A percentile compares a stretch with the other conserved stretches of the same genome.
phyloP scores from a whole-genome alignment of 2,797 vertebrate genomes.

The Cossypha dichroa region DNA sequence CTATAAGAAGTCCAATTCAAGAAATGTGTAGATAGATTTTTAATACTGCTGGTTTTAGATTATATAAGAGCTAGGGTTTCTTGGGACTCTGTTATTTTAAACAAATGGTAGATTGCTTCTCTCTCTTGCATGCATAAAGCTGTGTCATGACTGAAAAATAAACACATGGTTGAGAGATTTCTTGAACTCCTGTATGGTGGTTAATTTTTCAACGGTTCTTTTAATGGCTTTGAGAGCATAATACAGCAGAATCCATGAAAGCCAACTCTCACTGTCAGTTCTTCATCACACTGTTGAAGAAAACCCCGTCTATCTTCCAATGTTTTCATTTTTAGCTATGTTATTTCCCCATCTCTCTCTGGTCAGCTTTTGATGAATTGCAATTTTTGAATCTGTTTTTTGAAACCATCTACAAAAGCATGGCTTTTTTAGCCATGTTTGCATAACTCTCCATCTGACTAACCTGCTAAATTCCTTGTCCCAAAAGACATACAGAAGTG shows the following conservation, averaged over 20 bases:
- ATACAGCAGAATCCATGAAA: neutral
- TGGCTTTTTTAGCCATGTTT: neutral
- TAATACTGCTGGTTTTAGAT: neutral
- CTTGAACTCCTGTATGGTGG: neutral
- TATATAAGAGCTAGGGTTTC: neutral
- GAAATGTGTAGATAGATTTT: neutral
- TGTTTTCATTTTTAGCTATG: neutral
- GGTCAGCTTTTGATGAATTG: constrained; percentile 3
- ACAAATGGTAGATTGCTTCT: neutral
- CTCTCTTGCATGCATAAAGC: neutral
- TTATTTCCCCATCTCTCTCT: neutral
- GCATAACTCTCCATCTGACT: constrained; percentile 24
- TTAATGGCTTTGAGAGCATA: constrained; percentile 38
- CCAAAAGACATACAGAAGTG: constrained; percentile 22
- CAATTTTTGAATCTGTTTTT: neutral
- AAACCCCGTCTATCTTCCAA: neutral
- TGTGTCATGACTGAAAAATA: constrained; percentile 25
- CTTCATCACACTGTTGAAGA: neutral
- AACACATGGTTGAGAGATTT: constrained; percentile 22
- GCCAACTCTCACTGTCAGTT: neutral
- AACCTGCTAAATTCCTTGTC: constrained; percentile 30
- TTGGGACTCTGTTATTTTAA: neutral
- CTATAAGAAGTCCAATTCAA: neutral
- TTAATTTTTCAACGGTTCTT: constrained; percentile 64
- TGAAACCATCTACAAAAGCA: neutral